Percentiles rank a stretch among this genome's conserved stretches.
phyloP scores from a whole-genome alignment of 2,113 vertebrate genomes.

The Clinocottus analis region DNA sequence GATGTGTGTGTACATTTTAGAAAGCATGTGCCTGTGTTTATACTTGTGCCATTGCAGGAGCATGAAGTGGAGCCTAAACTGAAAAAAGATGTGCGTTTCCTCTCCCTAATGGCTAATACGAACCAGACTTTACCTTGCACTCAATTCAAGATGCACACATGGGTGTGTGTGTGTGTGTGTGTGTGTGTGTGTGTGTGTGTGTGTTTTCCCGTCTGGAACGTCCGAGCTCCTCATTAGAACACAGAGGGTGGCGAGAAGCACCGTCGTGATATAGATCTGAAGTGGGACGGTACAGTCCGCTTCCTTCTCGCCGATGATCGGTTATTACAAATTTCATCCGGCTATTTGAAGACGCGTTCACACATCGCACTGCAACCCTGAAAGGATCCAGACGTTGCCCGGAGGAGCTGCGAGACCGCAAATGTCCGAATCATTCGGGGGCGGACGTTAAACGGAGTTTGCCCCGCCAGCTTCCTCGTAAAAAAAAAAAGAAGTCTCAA shows the following conservation, averaged over 20 bases:
- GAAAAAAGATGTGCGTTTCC: conserved; percentile 80
- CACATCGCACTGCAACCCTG: not conserved
- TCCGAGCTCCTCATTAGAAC: conserved; percentile 63
- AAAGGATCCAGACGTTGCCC: not conserved
- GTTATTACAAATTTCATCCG: too few species aligned
- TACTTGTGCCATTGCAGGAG: conserved; percentile 65
- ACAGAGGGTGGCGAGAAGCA: conserved; percentile 61
- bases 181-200: conserved; percentile 35
- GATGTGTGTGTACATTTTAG: conserved; percentile 59
- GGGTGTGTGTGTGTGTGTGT: conserved; percentile 30
- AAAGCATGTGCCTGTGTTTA: conserved; percentile 74
- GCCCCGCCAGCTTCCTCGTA: not conserved
- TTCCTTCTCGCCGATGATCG: too few species aligned
- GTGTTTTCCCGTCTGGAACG: conserved; percentile 51
- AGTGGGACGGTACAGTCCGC: conserved; percentile 1
- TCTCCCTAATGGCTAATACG: conserved; percentile 75
- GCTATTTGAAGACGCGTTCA: not conserved
- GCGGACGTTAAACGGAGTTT: not conserved
- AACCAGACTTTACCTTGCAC: conserved; percentile 74
- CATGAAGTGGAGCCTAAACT: conserved; percentile 75
- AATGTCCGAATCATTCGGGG: not conserved
- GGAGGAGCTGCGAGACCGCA: not conserved
- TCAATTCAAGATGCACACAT: conserved; percentile 28
- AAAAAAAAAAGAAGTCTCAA: too few species aligned
- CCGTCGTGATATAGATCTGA: conserved; percentile 7